These are phyloP conservation scores for Caenorhabditis panamensis DNA, from an alignment of 2,888 invertebrate genomes.

Conservation along the genomic window DNA sequence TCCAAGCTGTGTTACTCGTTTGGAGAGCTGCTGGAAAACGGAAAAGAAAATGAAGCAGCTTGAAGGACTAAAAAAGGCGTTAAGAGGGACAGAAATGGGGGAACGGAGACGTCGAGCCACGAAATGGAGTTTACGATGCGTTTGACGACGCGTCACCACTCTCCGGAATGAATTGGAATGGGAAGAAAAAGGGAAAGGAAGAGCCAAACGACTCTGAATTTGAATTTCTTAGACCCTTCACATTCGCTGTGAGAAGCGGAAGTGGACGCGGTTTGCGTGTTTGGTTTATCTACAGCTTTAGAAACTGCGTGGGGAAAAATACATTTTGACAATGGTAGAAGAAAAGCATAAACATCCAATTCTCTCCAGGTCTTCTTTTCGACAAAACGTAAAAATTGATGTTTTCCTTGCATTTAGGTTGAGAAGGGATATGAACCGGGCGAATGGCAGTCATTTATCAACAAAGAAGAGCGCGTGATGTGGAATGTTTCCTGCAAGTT, in stretches of 20 bases:
- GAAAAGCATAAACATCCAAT: neutral
- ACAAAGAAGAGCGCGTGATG: slow-evolving; percentile 6
- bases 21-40: neutral
- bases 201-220: neutral
- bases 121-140: slow-evolving; percentile 9
- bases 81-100: slow-evolving; percentile 1
- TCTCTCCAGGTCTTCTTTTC: neutral
- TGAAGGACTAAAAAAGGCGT: no score
- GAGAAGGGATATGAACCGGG: neutral
- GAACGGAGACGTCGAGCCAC: slow-evolving; percentile 10
- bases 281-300: neutral
- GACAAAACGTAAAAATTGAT: neutral
- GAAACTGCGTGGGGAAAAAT: no score
- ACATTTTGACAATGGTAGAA: neutral
- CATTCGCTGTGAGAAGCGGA: neutral
- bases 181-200: neutral
- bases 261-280: neutral
- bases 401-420: neutral
- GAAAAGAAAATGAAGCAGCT: neutral
- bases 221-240: neutral
- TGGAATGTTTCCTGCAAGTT: neutral
- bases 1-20: neutral
- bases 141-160: neutral
- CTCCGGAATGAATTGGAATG: slow-evolving; percentile 12
- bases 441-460: neutral